phyloP scores from a whole-genome alignment of 2,113 vertebrate genomes.

The Ammodytes marinus region DNA sequence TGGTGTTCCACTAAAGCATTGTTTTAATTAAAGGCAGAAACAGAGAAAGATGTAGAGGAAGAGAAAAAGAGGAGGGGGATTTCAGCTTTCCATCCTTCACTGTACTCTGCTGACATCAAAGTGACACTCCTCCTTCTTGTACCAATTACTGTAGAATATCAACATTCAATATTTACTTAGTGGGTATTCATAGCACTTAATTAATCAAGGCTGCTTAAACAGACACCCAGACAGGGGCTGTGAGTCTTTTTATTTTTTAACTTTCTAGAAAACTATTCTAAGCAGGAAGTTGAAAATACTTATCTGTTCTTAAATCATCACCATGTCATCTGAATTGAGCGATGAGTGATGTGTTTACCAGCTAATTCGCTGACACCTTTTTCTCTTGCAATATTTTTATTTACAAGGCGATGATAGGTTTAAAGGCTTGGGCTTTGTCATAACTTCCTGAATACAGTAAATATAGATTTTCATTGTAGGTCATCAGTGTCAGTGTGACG shows the following conservation, averaged over 20 bases:
- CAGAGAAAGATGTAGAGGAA: constrained; percentile 34
- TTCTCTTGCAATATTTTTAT: constrained; percentile 18
- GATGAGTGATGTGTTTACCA: constrained; percentile 23
- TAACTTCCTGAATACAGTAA: constrained; percentile 34
- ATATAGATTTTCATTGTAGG: constrained; percentile 32
- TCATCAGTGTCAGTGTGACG: constrained; percentile 22
- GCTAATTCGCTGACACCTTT: neutral
- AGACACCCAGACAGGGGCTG: constrained; percentile 30
- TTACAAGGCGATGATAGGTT: constrained; percentile 18
- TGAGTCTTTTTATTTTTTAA: constrained; percentile 31
- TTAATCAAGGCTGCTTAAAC: constrained; percentile 68
- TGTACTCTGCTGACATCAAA: constrained; percentile 40
- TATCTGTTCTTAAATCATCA: constrained; percentile 27
- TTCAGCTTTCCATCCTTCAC: constrained; percentile 61
- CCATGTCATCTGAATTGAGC: constrained; percentile 4
- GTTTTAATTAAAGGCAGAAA: constrained; percentile 60
- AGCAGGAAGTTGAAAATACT: constrained; percentile 18
- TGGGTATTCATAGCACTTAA: constrained; percentile 61
- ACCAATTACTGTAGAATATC: constrained; percentile 71
- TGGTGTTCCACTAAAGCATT: constrained; percentile 49
- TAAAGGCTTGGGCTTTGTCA: constrained; percentile 26
- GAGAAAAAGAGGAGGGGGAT: constrained; percentile 48
- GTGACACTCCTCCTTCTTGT: constrained; percentile 65
- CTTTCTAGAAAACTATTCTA: constrained; percentile 19
- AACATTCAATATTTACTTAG: constrained; percentile 77